These are phyloP conservation scores for Tridacna crocea DNA, from an alignment of 2,888 invertebrate genomes.

Conservation along the genomic window DNA sequence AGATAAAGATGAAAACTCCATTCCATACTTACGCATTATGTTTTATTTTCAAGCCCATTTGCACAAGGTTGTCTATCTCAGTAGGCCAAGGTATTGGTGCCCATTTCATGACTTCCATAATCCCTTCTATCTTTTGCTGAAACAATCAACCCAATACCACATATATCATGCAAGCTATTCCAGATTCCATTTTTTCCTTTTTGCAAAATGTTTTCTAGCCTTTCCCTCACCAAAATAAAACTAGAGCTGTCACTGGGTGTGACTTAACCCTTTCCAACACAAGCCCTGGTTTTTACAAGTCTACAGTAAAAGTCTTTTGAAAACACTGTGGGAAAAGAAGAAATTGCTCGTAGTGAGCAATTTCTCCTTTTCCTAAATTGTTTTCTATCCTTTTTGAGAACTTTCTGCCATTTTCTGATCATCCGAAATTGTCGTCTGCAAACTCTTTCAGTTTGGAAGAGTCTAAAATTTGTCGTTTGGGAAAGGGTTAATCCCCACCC, in stretches of 20 bases:
- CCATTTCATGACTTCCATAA: conserved; percentile 76
- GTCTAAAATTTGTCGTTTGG: neutral
- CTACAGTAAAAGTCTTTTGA: neutral
- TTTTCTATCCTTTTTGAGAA: neutral
- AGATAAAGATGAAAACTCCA: neutral
- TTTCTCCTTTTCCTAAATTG: neutral
- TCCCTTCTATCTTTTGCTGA: conserved; percentile 77
- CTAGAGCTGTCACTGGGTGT: no score
- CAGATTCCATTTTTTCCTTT: neutral
- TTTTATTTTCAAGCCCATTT: conserved; percentile 70
- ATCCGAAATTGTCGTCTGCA: no score
- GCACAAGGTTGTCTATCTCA: conserved; percentile 74
- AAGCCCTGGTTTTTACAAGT: neutral
- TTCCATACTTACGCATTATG: conserved; percentile 60
- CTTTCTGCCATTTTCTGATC: no score
- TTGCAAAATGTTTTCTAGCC: no score
- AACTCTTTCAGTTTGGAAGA: no score
- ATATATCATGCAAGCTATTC: neutral
- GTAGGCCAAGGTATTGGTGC: conserved; percentile 78
- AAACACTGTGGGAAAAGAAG: neutral
- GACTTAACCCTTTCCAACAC: neutral
- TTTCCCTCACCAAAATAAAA: no score
- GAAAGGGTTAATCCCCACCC: neutral
- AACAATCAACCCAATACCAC: neutral
- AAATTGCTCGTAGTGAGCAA: neutral